phyloP scores from a whole-genome alignment of 1,140 invertebrate species.

The Lucilia sericata region DNA sequence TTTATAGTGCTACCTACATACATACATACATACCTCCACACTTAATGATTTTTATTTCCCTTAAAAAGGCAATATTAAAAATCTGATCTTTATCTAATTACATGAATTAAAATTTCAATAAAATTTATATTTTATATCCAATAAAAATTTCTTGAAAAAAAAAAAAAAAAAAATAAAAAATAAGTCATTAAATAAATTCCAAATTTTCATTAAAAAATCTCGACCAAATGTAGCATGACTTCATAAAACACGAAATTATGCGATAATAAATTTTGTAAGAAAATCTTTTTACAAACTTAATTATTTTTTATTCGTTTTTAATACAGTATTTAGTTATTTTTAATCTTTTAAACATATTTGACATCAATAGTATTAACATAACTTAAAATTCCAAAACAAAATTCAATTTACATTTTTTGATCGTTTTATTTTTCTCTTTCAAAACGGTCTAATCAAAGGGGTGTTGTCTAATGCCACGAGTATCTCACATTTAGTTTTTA shows the following conservation, averaged over 20 bases:
- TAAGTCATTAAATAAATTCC: neutral
- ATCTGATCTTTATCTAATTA: neutral
- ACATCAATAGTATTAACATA: no score
- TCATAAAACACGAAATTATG: neutral
- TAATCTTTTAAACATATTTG: neutral
- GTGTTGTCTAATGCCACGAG: no score
- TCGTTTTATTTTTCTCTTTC: no score
- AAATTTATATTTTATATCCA: neutral
- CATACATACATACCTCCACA: no score
- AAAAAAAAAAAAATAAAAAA: neutral
- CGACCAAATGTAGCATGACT: neutral
- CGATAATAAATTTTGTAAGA: neutral
- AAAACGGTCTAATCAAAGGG: no score
- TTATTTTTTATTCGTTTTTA: neutral
- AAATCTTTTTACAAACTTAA: neutral
- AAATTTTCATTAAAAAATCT: neutral
- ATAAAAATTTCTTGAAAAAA: neutral
- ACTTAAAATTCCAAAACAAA: no score
- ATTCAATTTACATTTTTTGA: no score
- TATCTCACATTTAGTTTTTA: no score
- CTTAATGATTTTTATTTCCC: no score
- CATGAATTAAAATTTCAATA: neutral
- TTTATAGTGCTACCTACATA: no score
- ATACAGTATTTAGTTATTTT: neutral
- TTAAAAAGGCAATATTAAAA: no score